Conservation (phyloP, 2,797 vertebrate species). For the Pogonophryne albipinna region DNA sequence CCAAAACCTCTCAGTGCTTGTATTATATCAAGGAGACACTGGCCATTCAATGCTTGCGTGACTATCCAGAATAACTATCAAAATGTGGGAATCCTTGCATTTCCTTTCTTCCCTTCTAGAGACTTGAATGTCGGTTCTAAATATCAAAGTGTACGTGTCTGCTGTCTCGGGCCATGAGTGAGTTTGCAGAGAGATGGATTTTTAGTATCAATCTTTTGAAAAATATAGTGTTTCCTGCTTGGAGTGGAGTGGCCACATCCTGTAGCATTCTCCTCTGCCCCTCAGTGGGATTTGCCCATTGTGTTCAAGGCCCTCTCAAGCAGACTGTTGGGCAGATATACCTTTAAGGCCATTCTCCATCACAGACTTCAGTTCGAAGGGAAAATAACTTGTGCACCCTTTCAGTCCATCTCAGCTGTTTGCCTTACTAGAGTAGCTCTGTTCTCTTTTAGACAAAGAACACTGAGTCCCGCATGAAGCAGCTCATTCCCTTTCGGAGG, state of each 20-base stretch:
- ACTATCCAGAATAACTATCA: conserved; percentile 3
- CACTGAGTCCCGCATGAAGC: conserved; percentile 29
- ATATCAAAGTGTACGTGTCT: conserved; percentile 32
- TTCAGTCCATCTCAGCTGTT: conserved; percentile 9
- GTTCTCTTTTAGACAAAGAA: conserved; percentile 31
- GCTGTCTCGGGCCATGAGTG: conserved; percentile 15
- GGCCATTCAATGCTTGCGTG: conserved; percentile 10
- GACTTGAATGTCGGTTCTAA: conserved; percentile 10
- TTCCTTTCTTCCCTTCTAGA: background rate
- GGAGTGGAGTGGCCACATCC: conserved; percentile 35
- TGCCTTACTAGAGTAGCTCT: conserved; percentile 19
- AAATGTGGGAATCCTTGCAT: background rate
- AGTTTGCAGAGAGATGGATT: conserved; percentile 13
- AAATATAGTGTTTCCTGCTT: conserved; percentile 27
- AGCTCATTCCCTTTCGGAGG: conserved; percentile 38
- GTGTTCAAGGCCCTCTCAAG: conserved; percentile 36
- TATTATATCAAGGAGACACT: conserved; percentile 31
- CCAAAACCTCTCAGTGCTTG: conserved; percentile 16
- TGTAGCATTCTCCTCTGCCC: conserved; percentile 13
- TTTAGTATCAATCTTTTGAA: conserved; percentile 25
- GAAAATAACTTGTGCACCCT: conserved; percentile 29
- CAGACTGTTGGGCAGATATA: conserved; percentile 35
- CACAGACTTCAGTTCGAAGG: conserved; percentile 24
- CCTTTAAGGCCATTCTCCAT: conserved; percentile 47
- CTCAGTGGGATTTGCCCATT: conserved; percentile 32